phyloP scores from a whole-genome alignment of 1,140 invertebrate species.

The Heliconius nattereri region DNA sequence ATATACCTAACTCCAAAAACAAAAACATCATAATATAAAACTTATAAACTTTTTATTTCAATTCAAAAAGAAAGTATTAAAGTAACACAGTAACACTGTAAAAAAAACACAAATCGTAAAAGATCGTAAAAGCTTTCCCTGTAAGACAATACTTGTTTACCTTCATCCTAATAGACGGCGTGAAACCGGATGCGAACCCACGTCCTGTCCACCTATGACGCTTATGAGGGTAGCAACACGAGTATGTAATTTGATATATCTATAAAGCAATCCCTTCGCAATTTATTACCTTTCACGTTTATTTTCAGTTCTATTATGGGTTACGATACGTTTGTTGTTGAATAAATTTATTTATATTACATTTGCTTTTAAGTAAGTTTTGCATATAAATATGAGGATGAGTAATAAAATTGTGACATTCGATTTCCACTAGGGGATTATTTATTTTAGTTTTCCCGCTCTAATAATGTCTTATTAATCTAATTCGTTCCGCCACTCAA shows the following conservation, averaged over 20 bases:
- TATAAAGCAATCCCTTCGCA: conserved; percentile 51
- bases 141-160: conserved; percentile 38
- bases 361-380: background rate
- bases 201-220: conserved; percentile 59
- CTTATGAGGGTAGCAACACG: conserved; percentile 64
- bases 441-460: no score
- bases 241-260: conserved; percentile 62
- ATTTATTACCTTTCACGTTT: conserved; percentile 38
- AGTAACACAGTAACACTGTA: background rate
- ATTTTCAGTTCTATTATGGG: background rate
- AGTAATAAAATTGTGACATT: no score
- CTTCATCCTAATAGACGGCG: conserved; percentile 49
- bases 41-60: no score
- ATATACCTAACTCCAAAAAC: no score
- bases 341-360: background rate
- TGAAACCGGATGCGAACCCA: conserved; percentile 59
- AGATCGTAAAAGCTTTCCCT: conserved; percentile 10
- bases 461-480: no score
- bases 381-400: no score
- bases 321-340: background rate
- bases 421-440: no score
- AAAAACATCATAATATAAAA: no score
- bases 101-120: conserved; percentile 6
- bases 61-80: background rate
- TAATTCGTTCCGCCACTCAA: no score